Evolutionary conservation across 2,888 invertebrate genomes (phyloP).

Genomic region (Oscheius myriophilus): DNA sequence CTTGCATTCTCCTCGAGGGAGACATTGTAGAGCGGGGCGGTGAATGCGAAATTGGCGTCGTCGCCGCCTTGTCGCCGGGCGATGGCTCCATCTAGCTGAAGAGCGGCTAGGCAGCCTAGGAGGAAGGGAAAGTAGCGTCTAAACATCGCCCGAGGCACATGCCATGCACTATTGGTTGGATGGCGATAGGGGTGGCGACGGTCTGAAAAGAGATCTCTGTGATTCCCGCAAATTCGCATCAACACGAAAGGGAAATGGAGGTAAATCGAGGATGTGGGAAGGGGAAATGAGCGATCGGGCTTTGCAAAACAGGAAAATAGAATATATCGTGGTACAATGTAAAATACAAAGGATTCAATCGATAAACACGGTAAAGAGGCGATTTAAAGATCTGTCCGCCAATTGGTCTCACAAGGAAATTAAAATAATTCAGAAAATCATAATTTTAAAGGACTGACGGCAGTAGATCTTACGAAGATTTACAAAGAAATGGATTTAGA

Average conservation of each 20-base stretch:
- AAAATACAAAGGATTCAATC: no score
- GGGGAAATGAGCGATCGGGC: background rate
- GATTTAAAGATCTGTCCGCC: no score
- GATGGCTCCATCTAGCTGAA: constrained; percentile 11
- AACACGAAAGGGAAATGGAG: constrained; percentile 5
- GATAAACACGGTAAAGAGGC: no score
- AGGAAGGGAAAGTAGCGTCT: constrained; percentile 14
- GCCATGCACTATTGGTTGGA: constrained; percentile 1
- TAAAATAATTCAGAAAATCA: no score
- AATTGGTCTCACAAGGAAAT: no score
- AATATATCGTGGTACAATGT: no score
- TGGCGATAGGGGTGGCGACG: background rate
- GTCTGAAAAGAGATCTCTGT: constrained; percentile 3
- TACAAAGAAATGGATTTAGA: no score
- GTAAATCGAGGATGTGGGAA: background rate
- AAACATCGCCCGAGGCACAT: constrained; percentile 16
- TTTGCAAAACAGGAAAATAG: no score
- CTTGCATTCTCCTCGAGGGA: constrained; percentile 89
- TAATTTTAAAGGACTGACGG: no score
- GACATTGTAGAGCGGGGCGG: constrained; percentile 83
- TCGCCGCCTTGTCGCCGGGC: constrained; percentile 11
- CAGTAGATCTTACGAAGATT: no score
- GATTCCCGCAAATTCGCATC: no score
- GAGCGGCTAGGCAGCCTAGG: constrained; percentile 21
- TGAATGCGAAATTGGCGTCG: constrained; percentile 79